Conservation (phyloP, 2,888 invertebrate species). For the Meiosimyza decipiens region DNA sequence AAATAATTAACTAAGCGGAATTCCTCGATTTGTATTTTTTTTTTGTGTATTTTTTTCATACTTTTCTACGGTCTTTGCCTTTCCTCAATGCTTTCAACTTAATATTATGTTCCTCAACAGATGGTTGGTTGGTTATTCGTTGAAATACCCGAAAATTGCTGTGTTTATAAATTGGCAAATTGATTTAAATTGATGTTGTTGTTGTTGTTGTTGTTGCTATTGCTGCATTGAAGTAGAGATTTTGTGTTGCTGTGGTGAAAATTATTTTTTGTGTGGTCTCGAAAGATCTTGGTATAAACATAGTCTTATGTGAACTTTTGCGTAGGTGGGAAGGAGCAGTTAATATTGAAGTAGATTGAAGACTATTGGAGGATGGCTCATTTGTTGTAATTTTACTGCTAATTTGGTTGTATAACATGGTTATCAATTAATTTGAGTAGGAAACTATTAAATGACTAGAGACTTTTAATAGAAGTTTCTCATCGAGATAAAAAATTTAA, state of each 20-base stretch:
- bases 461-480: too few species aligned
- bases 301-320: neutral
- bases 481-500: too few species aligned
- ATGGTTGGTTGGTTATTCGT: constrained; percentile 10
- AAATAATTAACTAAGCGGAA: constrained; percentile 35
- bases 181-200: constrained; percentile 32
- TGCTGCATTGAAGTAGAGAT: neutral
- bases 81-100: neutral
- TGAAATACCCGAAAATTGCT: constrained; percentile 28
- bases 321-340: neutral
- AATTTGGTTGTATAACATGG: neutral
- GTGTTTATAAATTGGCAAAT: constrained; percentile 31
- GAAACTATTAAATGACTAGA: too few species aligned
- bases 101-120: constrained; percentile 21
- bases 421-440: too few species aligned
- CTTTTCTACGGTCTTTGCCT: neutral
- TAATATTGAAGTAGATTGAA: too few species aligned
- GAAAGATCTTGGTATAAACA: neutral
- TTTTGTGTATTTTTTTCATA: neutral
- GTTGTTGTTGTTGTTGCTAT: neutral
- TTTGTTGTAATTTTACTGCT: constrained; percentile 1
- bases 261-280: constrained; percentile 14
- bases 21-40: constrained; percentile 22
- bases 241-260: constrained; percentile 10
- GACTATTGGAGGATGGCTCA: too few species aligned